A percentile compares a stretch with the other conserved stretches of the same genome.
phyloP scores from a whole-genome alignment of 2,888 invertebrate species.

The Tortrix viridana region DNA sequence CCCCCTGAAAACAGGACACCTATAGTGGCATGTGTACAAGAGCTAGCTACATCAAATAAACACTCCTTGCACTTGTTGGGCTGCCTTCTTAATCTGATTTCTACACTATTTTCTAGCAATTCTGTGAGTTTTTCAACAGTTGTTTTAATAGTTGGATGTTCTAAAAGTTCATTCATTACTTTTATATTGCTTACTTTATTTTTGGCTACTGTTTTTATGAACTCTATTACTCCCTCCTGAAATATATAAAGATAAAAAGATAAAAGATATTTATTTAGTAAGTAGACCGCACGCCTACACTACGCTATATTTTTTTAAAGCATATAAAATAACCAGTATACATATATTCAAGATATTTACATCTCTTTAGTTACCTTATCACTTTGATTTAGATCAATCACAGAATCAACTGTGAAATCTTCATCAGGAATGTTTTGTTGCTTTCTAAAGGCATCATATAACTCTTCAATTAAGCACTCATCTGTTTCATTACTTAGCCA shows the following conservation, averaged over 20 bases:
- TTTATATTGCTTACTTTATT: conserved; percentile 53
- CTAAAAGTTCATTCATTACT: conserved; percentile 69
- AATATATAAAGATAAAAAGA: conserved; percentile 44
- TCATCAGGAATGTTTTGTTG: conserved; percentile 68
- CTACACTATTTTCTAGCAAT: conserved; percentile 84
- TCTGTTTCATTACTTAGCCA: conserved; percentile 59
- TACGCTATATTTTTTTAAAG: too few species aligned
- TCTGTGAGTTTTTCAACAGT: conserved; percentile 75
- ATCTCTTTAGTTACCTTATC: conserved; percentile 54
- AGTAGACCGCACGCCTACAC: too few species aligned
- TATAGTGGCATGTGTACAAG: conserved; percentile 86
- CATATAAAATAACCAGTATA: too few species aligned
- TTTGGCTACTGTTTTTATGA: conserved; percentile 54
- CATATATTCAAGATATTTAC: neutral
- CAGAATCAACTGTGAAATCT: conserved; percentile 55
- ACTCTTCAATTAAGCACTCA: conserved; percentile 53
- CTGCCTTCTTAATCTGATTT: conserved; percentile 84
- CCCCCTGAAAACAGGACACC: conserved; percentile 98
- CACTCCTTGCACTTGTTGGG: conserved; percentile 87
- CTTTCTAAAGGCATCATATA: conserved; percentile 59
- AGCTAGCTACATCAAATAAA: conserved; percentile 51
- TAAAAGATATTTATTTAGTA: too few species aligned
- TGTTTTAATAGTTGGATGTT: conserved; percentile 59
- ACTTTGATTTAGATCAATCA: conserved; percentile 44
- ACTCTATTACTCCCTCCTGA: conserved; percentile 59